Conservation (phyloP, 2,888 invertebrate genomes). For the Anodontia alba region DNA sequence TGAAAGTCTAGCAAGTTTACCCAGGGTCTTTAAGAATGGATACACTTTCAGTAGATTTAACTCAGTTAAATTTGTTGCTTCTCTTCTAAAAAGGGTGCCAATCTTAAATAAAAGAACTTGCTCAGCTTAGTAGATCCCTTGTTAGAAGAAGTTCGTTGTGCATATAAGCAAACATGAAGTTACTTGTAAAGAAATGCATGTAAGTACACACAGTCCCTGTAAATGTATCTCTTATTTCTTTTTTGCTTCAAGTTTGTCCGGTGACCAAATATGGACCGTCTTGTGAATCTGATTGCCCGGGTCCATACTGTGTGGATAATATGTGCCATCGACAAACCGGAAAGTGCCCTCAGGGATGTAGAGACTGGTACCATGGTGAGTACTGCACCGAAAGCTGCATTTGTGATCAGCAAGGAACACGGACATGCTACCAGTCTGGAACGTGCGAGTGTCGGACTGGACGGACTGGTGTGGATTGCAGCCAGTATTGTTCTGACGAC, state of each 20-base stretch:
- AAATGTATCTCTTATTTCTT: too few relatives aligned
- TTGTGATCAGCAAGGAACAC: slow-evolving; percentile 29
- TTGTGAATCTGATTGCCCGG: slow-evolving; percentile 50
- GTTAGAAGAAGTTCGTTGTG: too few relatives aligned
- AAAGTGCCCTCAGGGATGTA: slow-evolving; percentile 38
- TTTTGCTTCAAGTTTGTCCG: not conserved
- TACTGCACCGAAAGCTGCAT: slow-evolving; percentile 44
- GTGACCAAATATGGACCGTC: not conserved
- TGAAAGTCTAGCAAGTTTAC: too few relatives aligned
- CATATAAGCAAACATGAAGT: too few relatives aligned
- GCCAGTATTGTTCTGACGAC: slow-evolving; percentile 35
- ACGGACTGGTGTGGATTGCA: slow-evolving; percentile 33
- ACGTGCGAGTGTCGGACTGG: slow-evolving; percentile 35
- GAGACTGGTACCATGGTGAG: slow-evolving; percentile 35
- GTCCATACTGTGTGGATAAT: slow-evolving; percentile 41
- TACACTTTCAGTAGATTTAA: too few relatives aligned
- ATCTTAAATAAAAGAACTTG: too few relatives aligned
- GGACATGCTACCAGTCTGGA: slow-evolving; percentile 34
- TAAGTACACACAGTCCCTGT: too few relatives aligned
- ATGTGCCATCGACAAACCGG: slow-evolving; percentile 36
- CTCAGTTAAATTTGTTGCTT: too few relatives aligned
- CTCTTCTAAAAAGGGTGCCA: too few relatives aligned
- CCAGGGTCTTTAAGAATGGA: too few relatives aligned
- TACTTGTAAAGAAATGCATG: too few relatives aligned
- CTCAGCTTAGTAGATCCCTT: too few relatives aligned